Percentiles rank a stretch among this genome's conserved stretches.
phyloP scores from a whole-genome alignment of 2,888 invertebrate species.

The Aleiodes alternator region DNA sequence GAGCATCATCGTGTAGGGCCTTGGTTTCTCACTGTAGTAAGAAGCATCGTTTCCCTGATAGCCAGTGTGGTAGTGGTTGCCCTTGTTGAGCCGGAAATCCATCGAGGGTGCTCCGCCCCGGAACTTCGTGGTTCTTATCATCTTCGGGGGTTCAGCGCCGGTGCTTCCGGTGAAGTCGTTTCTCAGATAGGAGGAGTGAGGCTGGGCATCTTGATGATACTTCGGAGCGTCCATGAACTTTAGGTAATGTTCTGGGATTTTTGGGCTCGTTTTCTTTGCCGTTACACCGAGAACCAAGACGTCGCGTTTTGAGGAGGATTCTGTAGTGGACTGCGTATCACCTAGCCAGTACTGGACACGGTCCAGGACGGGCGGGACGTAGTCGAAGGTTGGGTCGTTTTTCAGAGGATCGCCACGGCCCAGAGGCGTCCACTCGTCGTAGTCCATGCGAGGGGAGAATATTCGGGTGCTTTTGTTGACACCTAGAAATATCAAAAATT shows the following conservation, averaged over 20 bases:
- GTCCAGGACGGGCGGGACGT: constrained; percentile 88
- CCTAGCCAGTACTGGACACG: constrained; percentile 87
- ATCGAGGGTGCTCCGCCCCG: constrained; percentile 53
- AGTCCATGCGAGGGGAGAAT: constrained; percentile 87
- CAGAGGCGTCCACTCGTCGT: constrained; percentile 90
- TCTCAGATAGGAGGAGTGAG: constrained; percentile 62
- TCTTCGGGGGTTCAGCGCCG: constrained; percentile 69
- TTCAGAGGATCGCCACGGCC: constrained; percentile 89
- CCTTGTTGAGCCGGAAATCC: constrained; percentile 58
- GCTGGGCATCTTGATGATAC: constrained; percentile 65
- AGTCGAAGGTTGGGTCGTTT: constrained; percentile 90
- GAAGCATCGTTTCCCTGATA: constrained; percentile 62
- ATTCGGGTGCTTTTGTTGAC: constrained; percentile 67
- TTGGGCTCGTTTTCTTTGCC: constrained; percentile 81
- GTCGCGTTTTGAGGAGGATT: constrained; percentile 82
- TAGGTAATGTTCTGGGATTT: constrained; percentile 74
- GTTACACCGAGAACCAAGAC: constrained; percentile 83
- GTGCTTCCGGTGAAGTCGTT: constrained; percentile 65
- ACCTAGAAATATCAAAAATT: too few species aligned
- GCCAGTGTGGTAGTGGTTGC: constrained; percentile 60
- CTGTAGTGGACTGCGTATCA: constrained; percentile 78
- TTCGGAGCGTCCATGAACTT: constrained; percentile 77
- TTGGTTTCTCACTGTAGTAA: constrained; percentile 67
- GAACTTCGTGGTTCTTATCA: constrained; percentile 73
- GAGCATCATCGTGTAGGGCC: constrained; percentile 82